phyloP scores from a whole-genome alignment of 1,140 invertebrate species.

The Aphidius gifuensis region DNA sequence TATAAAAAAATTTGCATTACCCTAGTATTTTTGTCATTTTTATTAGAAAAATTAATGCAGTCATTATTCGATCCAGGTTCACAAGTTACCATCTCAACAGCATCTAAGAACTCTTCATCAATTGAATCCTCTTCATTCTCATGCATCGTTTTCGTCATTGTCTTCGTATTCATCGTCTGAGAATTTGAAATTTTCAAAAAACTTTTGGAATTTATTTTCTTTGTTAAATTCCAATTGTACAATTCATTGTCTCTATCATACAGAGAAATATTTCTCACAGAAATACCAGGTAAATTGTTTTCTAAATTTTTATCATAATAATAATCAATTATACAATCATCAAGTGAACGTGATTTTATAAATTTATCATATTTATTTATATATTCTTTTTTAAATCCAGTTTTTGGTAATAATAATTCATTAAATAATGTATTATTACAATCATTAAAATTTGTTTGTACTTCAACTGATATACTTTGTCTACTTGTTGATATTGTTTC shows the following conservation, averaged over 20 bases:
- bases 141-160: background rate
- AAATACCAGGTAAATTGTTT: too few species aligned
- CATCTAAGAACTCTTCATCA: slow-evolving; percentile 45
- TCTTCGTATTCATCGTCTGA: too few species aligned
- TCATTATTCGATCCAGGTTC: slow-evolving; percentile 40
- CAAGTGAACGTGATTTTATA: slow-evolving; percentile 24
- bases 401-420: slow-evolving; percentile 23
- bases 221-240: too few species aligned
- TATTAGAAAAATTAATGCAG: slow-evolving; percentile 39
- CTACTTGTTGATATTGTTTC: slow-evolving; percentile 38
- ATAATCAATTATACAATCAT: slow-evolving; percentile 10
- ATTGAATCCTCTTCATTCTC: slow-evolving; percentile 38
- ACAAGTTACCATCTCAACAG: slow-evolving; percentile 39
- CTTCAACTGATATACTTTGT: slow-evolving; percentile 43
- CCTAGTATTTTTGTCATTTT: slow-evolving; percentile 47
- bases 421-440: slow-evolving; percentile 8
- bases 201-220: too few species aligned
- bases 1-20: slow-evolving; percentile 35
- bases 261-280: too few species aligned
- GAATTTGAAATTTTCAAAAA: too few species aligned
- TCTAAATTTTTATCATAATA: background rate
- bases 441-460: slow-evolving; percentile 49
- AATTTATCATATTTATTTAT: slow-evolving; percentile 11
- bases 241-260: too few species aligned
- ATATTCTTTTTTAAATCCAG: background rate